Base-by-base conservation (phyloP, 2,797 vertebrate species). In the Masticophis lateralis region DNA sequence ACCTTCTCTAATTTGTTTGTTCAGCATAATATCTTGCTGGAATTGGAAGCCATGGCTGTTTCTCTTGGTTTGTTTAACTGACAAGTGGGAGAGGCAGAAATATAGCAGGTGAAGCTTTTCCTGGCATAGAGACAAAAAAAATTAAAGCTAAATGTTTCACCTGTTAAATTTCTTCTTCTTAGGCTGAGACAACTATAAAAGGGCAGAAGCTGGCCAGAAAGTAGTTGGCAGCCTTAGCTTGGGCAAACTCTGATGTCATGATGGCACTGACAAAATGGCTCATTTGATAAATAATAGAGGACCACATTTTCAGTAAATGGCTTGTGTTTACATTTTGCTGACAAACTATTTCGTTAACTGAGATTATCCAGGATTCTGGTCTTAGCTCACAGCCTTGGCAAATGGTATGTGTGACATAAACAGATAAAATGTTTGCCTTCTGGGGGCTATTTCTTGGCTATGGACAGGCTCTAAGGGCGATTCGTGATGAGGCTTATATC, bases 11-110 rank as follows among this genome's bases (percentile, higher is more conserved):
- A 83, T 66, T 47, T 91, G 55, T 92, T 92, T 11, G 93, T 93
- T 90, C 94, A 69, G 93, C 91, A 55, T 16, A 91, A 37, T 89
- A 95, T 88, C n/a, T 94, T 7, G 90, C 86, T 94, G 87, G 94
- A 95, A 95, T 90, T 89, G 86, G 95, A 95, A 93, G 63, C 16
- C 56, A 5, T 53, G 14, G 87, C 92, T 94, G 92, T 94, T 96
- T 93, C 88, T 91, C 11, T 79, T 91, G 56, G 53, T 55, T 91
- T 92, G n/a, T 86, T 92, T 95, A 95, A 92, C 86, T 61, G 94
- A 61, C 90, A 93, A 93, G 91, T 92, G 57, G 25, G 47, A 90
- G n/a, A 92, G 43, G 10, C 59, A 90, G 60, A 90, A 90, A 90
- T 90, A 61, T n/a, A 92, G 79, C 92, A 90, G 59, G 92, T 87